A percentile compares a stretch with the other conserved stretches of the same genome.
Evolutionary conservation across 2,797 vertebrate species (phyloP).

Genomic region (Pipistrellus pygmaeus): DNA sequence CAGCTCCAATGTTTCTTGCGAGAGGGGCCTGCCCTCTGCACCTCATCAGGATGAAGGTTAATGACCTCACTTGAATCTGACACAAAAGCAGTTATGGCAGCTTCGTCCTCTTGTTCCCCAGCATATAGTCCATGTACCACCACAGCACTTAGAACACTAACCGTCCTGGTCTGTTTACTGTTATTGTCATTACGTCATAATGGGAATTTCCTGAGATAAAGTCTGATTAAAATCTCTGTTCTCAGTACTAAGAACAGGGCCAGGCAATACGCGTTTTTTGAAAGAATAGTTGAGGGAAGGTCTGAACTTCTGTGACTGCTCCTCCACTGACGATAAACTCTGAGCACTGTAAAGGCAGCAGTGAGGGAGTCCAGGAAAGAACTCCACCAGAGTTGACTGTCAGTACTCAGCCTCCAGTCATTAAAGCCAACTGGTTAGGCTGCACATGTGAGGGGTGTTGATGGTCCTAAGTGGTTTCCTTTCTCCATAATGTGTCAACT

Average conservation of each 20-base stretch:
- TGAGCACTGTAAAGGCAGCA: background rate
- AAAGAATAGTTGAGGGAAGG: background rate
- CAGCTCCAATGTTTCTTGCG: background rate
- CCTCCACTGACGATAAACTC: background rate
- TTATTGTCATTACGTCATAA: background rate
- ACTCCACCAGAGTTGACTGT: background rate
- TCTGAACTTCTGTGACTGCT: background rate
- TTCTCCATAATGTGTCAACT: background rate
- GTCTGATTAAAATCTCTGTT: conserved; percentile 13
- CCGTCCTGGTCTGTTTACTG: background rate
- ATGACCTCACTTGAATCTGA: conserved; percentile 87
- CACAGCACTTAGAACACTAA: background rate
- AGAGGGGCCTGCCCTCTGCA: conserved; percentile 31
- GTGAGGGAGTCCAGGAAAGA: background rate
- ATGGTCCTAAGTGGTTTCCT: background rate
- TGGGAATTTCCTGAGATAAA: background rate
- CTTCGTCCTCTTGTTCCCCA: background rate
- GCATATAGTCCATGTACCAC: background rate
- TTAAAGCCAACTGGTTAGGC: background rate
- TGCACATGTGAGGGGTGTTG: background rate
- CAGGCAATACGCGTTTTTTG: background rate
- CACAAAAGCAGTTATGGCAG: conserved; percentile 75
- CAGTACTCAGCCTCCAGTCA: background rate
- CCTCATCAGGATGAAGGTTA: conserved; percentile 68
- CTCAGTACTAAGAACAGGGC: background rate